These are phyloP conservation scores for Nomada fabriciana DNA, from an alignment of 2,888 invertebrate genomes.

Conservation along the genomic window DNA sequence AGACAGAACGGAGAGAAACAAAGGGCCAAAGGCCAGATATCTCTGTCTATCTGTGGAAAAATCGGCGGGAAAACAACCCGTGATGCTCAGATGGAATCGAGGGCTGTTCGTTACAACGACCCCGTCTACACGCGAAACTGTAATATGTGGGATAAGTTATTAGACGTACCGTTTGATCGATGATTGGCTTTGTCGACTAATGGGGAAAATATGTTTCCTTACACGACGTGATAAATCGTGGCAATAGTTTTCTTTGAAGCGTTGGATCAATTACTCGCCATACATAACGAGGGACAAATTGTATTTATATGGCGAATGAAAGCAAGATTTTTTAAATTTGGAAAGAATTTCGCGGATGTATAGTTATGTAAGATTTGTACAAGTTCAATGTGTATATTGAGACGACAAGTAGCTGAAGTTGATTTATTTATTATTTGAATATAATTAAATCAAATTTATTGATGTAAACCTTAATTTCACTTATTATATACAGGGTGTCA, in stretches of 20 bases:
- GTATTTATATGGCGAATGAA: too few relatives aligned
- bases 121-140: background rate
- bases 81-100: background rate
- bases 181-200: background rate
- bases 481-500: too few relatives aligned
- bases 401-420: too few relatives aligned
- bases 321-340: too few relatives aligned
- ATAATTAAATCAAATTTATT: too few relatives aligned
- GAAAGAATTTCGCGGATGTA: too few relatives aligned
- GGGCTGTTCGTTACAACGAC: conserved; percentile 3
- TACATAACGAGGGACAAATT: too few relatives aligned
- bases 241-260: background rate
- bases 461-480: too few relatives aligned
- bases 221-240: background rate
- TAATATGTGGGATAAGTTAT: conserved; percentile 16
- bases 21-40: conserved; percentile 32
- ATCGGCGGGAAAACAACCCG: conserved; percentile 37
- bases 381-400: too few relatives aligned
- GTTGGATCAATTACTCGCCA: background rate
- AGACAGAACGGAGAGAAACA: conserved; percentile 41
- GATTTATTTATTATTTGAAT: too few relatives aligned
- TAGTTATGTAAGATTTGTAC: too few relatives aligned
- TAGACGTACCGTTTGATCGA: conserved; percentile 5
- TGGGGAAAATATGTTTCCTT: background rate
- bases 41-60: conserved; percentile 39